Conservation (phyloP, 1,140 invertebrate genomes). For the Tetraneura akinire region DNA sequence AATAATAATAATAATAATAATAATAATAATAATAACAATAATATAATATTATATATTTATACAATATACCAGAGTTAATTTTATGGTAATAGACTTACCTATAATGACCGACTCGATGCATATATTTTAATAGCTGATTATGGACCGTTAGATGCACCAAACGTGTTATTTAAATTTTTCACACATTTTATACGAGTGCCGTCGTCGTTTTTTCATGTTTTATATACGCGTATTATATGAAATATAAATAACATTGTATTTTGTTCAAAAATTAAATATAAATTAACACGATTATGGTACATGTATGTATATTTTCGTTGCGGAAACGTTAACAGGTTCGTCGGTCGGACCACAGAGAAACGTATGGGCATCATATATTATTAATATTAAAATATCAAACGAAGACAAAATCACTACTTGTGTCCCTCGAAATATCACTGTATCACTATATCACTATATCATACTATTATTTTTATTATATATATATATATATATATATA, state of each 20-base stretch:
- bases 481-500: too few species aligned
- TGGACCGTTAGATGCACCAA: conserved; percentile 8
- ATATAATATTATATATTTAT: background rate
- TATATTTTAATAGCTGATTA: conserved; percentile 29
- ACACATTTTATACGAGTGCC: background rate
- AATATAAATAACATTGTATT: too few species aligned
- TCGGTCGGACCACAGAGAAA: background rate
- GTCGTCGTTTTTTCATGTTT: too few species aligned
- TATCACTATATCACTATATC: too few species aligned
- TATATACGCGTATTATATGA: too few species aligned
- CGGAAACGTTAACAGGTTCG: conserved; percentile 1
- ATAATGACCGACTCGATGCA: background rate
- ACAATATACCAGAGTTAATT: background rate
- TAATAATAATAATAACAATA: too few species aligned
- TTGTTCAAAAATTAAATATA: background rate
- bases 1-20: too few species aligned
- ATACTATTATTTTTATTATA: too few species aligned
- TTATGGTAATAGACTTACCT: background rate
- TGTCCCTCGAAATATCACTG: too few species aligned
- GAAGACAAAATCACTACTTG: too few species aligned
- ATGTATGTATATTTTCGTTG: background rate
- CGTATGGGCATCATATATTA: too few species aligned
- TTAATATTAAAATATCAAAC: too few species aligned
- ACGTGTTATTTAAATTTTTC: conserved; percentile 41
- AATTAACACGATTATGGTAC: background rate